A percentile compares a stretch with the other conserved stretches of the same genome.
Evolutionary conservation across 1,140 invertebrate genomes (phyloP).

Genomic region (Panonychus citri): DNA sequence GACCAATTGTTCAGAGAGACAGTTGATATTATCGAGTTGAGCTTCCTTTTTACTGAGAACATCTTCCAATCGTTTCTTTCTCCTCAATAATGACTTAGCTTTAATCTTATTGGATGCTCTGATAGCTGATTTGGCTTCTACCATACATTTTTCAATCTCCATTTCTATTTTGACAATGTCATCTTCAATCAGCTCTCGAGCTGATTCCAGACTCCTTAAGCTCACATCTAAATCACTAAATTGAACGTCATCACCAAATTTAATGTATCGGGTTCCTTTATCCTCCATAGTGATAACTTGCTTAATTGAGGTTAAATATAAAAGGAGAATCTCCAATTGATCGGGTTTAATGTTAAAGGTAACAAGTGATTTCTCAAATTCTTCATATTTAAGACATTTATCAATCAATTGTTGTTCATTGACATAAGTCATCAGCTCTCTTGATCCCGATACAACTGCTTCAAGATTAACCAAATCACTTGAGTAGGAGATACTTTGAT

Average conservation of each 20-base stretch:
- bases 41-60: background rate
- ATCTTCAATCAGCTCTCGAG: conserved; percentile 4
- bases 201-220: conserved; percentile 1
- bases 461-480: background rate
- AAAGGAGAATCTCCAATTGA: background rate
- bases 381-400: background rate
- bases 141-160: background rate
- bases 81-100: conserved; percentile 5
- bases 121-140: background rate
- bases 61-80: background rate
- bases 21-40: conserved; percentile 6
- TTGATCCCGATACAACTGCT: background rate
- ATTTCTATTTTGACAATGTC: background rate
- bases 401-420: background rate
- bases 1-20: conserved; percentile 1
- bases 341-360: background rate
- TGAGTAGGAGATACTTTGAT: background rate
- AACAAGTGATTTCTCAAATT: background rate
- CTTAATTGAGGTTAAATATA: background rate
- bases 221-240: conserved; percentile 5
- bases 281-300: background rate
- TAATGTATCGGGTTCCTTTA: conserved; percentile 1
- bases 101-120: background rate
- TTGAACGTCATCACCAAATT: background rate
- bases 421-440: background rate